phyloP scores from a whole-genome alignment of 2,113 vertebrate genomes.

The Arvicanthis niloticus region DNA sequence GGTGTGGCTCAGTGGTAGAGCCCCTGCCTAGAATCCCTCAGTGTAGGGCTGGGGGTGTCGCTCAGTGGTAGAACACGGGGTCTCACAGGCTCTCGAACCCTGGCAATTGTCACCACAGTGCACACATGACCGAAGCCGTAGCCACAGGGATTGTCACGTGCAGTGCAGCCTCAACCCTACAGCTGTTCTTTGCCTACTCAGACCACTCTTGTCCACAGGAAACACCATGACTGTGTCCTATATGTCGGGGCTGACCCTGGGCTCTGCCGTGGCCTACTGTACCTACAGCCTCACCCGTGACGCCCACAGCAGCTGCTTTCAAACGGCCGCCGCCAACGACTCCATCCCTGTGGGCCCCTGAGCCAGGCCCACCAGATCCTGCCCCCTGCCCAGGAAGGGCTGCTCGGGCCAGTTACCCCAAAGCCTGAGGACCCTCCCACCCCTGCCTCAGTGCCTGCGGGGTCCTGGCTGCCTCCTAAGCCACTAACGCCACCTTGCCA shows the following conservation, averaged over 20 bases:
- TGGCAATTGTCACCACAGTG: not conserved
- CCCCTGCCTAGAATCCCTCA: not conserved
- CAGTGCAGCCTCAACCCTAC: accelerated
- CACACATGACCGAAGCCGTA: accelerated
- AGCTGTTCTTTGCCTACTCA: accelerated
- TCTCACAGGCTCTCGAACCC: not conserved
- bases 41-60: not conserved
- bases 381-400: not conserved
- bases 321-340: conserved; percentile 81
- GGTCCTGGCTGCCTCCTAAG: conserved; percentile 24
- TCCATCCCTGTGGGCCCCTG: conserved; percentile 87
- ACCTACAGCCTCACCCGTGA: conserved; percentile 94
- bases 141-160: accelerated
- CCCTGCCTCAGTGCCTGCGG: conserved; percentile 33
- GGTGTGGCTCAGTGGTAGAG: not conserved
- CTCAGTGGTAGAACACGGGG: not conserved
- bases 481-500: not conserved
- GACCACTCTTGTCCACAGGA: conserved; percentile 84
- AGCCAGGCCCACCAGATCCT: conserved; percentile 41
- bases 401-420: not conserved
- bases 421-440: not conserved
- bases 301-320: conserved; percentile 84
- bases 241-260: conserved; percentile 96
- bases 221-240: conserved; percentile 99
- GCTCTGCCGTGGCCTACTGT: conserved; percentile 95